Base-by-base conservation (phyloP, 2,797 vertebrate species). In the Eurystomus glaucurus region DNA sequence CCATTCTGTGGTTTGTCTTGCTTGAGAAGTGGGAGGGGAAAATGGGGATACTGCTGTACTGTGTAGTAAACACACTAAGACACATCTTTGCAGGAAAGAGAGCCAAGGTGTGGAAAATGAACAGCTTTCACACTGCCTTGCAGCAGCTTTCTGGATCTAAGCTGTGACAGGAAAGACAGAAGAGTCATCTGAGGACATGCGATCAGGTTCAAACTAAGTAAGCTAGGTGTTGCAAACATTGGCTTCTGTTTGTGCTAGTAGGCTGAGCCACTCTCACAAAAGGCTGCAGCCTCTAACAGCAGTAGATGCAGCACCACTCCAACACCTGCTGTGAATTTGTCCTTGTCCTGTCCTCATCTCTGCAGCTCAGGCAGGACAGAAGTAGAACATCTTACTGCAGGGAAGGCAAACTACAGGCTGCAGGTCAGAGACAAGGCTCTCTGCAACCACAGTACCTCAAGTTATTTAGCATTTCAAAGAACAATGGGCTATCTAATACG, bases 301-400 rank as follows among this genome's bases (percentile, higher is more conserved):
- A 88, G 68, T 35, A 58, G 43, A 12, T 10, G n/a, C 22, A 55
- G 33, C 69, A 46, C 28, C 4, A 15, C 31, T 35, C 33, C 46
- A 82, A 1, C 0, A 1, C 43, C 62, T 37, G 20, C 71, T 75
- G 64, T 14, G 60, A 22, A 28, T 61, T 41, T 69, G 48, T 64
- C 91, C 71, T 94, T 85, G 55, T 54, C 83, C 31, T 64, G 52
- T 4, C 74, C 71, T 83, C 14, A 0, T 21, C 23, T 14, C 33
- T 33, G 17, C 65, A 80, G 72, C 85, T 81, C 79, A 68, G 54
- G 37, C 54, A 62, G 80, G 64, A 74, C 46, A 78, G 12, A 76
- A 93, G 3, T 10, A 46, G 60, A 23, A 48, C 65, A 60, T 6
- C 60, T 84, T 71, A 26, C 57, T 23, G 85, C 60, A 80, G 51